Base-by-base conservation (phyloP, 2,888 invertebrate species). In the Branchellion lobata region DNA sequence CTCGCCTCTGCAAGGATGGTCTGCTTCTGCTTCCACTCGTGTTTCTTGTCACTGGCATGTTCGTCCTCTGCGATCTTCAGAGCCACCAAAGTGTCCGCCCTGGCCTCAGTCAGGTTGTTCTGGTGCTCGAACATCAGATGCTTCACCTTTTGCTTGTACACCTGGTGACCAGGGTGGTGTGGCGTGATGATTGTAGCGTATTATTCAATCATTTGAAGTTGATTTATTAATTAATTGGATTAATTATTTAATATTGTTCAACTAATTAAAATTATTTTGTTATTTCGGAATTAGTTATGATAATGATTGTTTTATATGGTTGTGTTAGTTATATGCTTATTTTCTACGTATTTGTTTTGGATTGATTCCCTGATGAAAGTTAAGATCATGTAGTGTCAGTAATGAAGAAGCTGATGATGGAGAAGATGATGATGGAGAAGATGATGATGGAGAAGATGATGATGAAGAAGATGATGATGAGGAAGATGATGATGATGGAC, bases 41-140 rank as follows among this genome's bases (percentile, higher is more conserved):
- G 92, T 79, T 91, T 88, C 85, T 95, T 94, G 86, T 93, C 92
- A 81, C 90, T 90, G 21, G 90, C 89, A 85, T 94, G 92, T 84
- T 93, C 92, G 86, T 95, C 94, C 88, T 94, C 93, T 0, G 94
- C 92, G 33, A 87, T 83, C 89, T 94, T 93, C 61, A 95, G 87
- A 3, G 93, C 91, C 0, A 86, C 86, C 8, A 85, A 84, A 47
- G 86, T 85, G 80, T 95, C 94, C 18, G 94, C 94, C 86, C 94
- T 92, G 78, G 93, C 90, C 85, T 94, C 93, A 0, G 94, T 92
- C 80, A 93, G 90, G 85, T 93, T 92, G 80, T 92, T 92, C 86
- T 94, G 93, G 85, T 95, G 95, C 85, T 96, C 95, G 88, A 94
- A 95, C 87, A 94, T 92, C 68, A 96, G 89, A 89, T 95, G 94